Evolutionary conservation across 1,140 invertebrate genomes (phyloP), one percentile per base, ranked within the genome.

Genomic region (Lasioglossum baleicum): DNA sequence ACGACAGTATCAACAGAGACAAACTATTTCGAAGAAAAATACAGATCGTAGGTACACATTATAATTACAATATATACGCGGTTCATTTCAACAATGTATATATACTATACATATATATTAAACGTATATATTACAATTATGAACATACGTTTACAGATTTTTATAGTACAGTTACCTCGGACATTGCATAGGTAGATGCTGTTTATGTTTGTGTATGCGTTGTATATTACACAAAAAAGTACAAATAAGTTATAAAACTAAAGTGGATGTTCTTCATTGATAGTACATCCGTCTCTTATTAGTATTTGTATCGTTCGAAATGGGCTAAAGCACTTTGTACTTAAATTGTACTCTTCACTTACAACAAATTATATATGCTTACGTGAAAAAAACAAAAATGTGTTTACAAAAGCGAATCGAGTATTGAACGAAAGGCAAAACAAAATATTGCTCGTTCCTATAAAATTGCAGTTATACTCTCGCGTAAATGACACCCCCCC

Each of bases 1-100:
- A 31, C 20, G 8, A 31, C 15, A 51, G 26, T 76, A 84, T 90
- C 85, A 87, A 91, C 79, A 89, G 86, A 84, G 74, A 88, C 88
- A 90, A 89, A 89, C 88, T 90, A 90, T 90, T 85, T 86, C 78
- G 82, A 90, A 84, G 80, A 91, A 91, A 92, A 91, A 90, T 91
- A 92, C 90, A 90, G 83, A 58, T 84, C 73, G 67, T 80, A 83
- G 82, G 86, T 90, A 80, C 75, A 88, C 81, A 83, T 53, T 60
- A 81, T 83, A 83, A 44, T 70, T 73, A 69, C 58, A 70, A 56
- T 63, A 68, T 58, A 40, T 53, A n/a, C 40, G 51, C 35, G n/a
- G 65, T 67, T 44, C 51, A 5, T 75, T 63, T 31, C 51, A 26
- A 53, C 8, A 42, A 51, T 80, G 61, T 66, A 53, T 80, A 68